Conservation (phyloP, 2,797 vertebrate genomes). For the Labeo calbasu region DNA sequence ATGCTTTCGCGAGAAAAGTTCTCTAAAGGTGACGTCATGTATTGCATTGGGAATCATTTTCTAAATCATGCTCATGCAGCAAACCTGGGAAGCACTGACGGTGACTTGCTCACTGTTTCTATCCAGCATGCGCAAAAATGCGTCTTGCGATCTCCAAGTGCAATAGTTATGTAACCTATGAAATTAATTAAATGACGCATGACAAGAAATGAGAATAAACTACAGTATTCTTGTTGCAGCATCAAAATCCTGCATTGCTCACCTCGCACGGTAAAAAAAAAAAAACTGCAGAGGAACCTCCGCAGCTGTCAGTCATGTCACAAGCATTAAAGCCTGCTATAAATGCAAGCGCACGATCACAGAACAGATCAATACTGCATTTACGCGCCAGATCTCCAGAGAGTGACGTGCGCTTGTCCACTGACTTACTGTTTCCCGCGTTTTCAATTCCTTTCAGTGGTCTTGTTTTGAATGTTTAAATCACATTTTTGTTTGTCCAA, state of each 20-base stretch:
- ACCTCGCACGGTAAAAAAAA: neutral
- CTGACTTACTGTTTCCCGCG: neutral
- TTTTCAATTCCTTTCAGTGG: neutral
- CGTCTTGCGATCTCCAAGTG: neutral
- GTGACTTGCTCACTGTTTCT: neutral
- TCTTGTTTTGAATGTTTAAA: neutral
- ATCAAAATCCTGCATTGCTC: neutral
- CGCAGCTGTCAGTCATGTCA: neutral
- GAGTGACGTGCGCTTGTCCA: neutral
- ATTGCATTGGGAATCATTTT: neutral
- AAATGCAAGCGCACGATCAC: neutral
- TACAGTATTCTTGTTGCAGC: neutral
- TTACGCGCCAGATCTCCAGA: slow-evolving; percentile 13
- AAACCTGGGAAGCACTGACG: neutral
- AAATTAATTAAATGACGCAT: neutral
- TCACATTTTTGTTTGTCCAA: neutral
- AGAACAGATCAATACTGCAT: neutral
- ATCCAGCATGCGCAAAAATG: neutral
- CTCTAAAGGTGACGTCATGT: slow-evolving; percentile 27
- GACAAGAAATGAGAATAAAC: neutral
- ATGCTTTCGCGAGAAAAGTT: neutral
- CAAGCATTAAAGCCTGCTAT: neutral
- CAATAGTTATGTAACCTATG: neutral
- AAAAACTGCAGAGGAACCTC: neutral
- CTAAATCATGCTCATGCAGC: neutral